Conservation (phyloP, 1,140 invertebrate species). For the Diprion similis region DNA sequence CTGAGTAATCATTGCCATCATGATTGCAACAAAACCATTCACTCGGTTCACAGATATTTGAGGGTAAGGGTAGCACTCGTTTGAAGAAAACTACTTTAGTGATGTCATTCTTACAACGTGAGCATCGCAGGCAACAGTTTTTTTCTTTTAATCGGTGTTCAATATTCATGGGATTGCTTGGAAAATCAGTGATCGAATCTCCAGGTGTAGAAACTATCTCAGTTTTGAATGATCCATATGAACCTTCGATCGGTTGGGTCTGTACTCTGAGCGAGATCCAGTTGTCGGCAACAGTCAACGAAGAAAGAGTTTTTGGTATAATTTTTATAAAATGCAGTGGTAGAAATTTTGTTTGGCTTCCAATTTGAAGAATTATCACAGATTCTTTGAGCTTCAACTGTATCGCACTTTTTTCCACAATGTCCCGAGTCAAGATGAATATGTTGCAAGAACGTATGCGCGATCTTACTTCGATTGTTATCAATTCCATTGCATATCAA, state of each 20-base stretch:
- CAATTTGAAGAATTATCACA: constrained; percentile 38
- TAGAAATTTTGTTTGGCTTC: constrained; percentile 35
- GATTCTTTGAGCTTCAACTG: constrained; percentile 44
- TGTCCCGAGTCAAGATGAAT: constrained; percentile 43
- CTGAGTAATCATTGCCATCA: constrained; percentile 24
- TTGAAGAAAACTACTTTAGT: constrained; percentile 41
- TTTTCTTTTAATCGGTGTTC: constrained; percentile 32
- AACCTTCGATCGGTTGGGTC: constrained; percentile 42
- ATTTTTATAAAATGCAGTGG: constrained; percentile 42
- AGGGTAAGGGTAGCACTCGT: constrained; percentile 51
- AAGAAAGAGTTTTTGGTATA: constrained; percentile 48
- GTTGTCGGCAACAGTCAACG: constrained; percentile 40
- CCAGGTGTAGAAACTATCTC: constrained; percentile 38
- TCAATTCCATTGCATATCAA: constrained; percentile 39
- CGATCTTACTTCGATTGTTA: constrained; percentile 53
- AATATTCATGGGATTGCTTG: constrained; percentile 18
- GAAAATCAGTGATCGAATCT: background rate
- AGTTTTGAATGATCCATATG: constrained; percentile 48
- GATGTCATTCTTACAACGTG: constrained; percentile 46
- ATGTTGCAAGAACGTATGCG: constrained; percentile 47
- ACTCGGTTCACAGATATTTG: constrained; percentile 45
- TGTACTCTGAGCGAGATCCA: constrained; percentile 56
- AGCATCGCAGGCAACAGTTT: constrained; percentile 36
- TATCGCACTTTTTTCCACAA: constrained; percentile 31
- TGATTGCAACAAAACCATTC: constrained; percentile 58